Conservation (phyloP, 2,888 invertebrate species). For the Temnothorax ravouxi region DNA sequence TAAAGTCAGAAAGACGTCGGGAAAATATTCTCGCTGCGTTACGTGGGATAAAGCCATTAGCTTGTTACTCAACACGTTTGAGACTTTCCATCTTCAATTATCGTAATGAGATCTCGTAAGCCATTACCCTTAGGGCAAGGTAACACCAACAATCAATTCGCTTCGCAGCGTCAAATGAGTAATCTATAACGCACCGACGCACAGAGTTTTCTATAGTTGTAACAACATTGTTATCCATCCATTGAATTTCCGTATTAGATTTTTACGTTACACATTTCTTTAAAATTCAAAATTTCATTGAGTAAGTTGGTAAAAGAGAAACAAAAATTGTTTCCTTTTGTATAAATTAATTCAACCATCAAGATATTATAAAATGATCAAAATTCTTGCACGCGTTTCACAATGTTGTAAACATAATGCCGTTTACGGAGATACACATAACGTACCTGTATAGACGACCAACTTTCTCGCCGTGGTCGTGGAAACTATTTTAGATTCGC, state of each 20-base stretch:
- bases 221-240: neutral
- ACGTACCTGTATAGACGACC: constrained; percentile 88
- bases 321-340: neutral
- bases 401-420: neutral
- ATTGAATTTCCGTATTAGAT: neutral
- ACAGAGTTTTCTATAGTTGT: neutral
- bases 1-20: neutral
- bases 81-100: constrained; percentile 5
- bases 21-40: neutral
- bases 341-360: neutral
- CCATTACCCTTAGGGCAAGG: neutral
- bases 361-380: neutral
- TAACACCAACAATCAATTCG: neutral
- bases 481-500: constrained; percentile 87
- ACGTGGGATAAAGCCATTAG: neutral
- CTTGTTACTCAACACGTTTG: constrained; percentile 1
- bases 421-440: neutral
- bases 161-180: constrained; percentile 2
- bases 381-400: constrained; percentile 9
- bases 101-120: constrained; percentile 27
- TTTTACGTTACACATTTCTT: neutral
- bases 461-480: constrained; percentile 88
- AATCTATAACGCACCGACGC: neutral
- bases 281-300: neutral
- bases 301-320: neutral